Conservation (phyloP, 2,888 invertebrate species). For the Hoplodrina blanda region DNA sequence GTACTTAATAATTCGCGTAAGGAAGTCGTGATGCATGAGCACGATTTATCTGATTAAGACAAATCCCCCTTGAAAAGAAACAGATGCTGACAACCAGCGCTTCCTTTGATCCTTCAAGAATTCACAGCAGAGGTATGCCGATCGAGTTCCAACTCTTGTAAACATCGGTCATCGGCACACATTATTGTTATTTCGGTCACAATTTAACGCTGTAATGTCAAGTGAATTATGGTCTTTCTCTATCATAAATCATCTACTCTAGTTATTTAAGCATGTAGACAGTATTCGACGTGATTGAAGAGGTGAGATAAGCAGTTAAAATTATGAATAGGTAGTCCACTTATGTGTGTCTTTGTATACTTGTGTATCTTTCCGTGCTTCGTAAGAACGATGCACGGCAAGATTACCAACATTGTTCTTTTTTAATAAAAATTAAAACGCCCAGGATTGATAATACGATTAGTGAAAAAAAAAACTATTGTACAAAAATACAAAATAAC, state of each 20-base stretch:
- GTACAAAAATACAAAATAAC: constrained; percentile 61
- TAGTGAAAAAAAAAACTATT: constrained; percentile 53
- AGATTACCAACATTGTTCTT: constrained; percentile 15
- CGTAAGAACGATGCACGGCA: constrained; percentile 13
- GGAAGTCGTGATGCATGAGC: constrained; percentile 78
- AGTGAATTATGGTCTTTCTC: constrained; percentile 64
- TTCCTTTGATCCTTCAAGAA: constrained; percentile 84
- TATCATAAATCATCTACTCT: constrained; percentile 32
- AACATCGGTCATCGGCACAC: constrained; percentile 76
- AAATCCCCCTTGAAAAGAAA: constrained; percentile 79
- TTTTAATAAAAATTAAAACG: constrained; percentile 32
- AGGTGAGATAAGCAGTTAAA: constrained; percentile 45
- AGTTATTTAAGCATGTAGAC: constrained; percentile 42
- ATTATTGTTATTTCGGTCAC: constrained; percentile 74
- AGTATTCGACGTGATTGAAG: constrained; percentile 33
- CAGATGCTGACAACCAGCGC: constrained; percentile 76
- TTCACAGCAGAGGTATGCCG: constrained; percentile 71
- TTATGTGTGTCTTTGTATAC: neutral
- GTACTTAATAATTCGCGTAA: constrained; percentile 70
- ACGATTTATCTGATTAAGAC: constrained; percentile 84
- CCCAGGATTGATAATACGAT: constrained; percentile 56
- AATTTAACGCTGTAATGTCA: constrained; percentile 66
- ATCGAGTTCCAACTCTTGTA: constrained; percentile 72
- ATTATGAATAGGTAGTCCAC: constrained; percentile 22
- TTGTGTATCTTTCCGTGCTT: too few relatives aligned